Evolutionary conservation across 2,797 vertebrate species (phyloP), one percentile per base, ranked within the genome.

Genomic region (Sebastolobus altivelis): DNA sequence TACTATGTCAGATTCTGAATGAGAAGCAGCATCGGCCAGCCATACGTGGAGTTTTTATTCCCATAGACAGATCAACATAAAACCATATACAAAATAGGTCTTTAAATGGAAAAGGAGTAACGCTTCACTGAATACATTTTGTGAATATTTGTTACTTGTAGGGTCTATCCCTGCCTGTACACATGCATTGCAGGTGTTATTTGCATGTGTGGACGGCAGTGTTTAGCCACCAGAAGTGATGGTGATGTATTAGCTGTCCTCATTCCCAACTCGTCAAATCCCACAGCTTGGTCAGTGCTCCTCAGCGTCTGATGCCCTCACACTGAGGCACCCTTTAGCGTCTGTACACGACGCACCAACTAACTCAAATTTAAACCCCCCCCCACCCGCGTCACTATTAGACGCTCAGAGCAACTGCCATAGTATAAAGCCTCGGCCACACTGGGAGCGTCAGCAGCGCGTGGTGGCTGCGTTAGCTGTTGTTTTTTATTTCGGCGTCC

Each of bases 211-310:
- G 60, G 49, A 29, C 65, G 22, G 12, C 60, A 29, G 7, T 46
- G 33, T 54, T 67, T 56, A 74, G 29, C 46, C 38, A 63, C 35
- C 49, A 60, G 22, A 56, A 25, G 22, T 33, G 63, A 72, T 27
- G 94, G 94, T 97, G 96, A 97, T 96, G 95, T 96, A 97, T 46
- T 4, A 46, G 3, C 43, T 46, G 16, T 18, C 43, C 43, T 46
- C 43, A 46, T 46, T 46, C 14, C 43, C 43, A 46, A 46, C 16
- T 46, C 14, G 6, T 46, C 43, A 46, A 46, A 46, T 46, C 18
- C 43, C 43, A 46, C 43, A 46, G 43, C 1, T 46, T 46, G 43
- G 43, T 46, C 43, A 46, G 43, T 46, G 43, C 16, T 16, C 14
- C 43, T 46, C 43, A 0, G 43, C 43, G 7, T 46, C 16, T 46